Percentiles rank a stretch among this genome's conserved stretches.
Evolutionary conservation across 2,113 vertebrate species (phyloP).

Genomic region (Turnix velox): DNA sequence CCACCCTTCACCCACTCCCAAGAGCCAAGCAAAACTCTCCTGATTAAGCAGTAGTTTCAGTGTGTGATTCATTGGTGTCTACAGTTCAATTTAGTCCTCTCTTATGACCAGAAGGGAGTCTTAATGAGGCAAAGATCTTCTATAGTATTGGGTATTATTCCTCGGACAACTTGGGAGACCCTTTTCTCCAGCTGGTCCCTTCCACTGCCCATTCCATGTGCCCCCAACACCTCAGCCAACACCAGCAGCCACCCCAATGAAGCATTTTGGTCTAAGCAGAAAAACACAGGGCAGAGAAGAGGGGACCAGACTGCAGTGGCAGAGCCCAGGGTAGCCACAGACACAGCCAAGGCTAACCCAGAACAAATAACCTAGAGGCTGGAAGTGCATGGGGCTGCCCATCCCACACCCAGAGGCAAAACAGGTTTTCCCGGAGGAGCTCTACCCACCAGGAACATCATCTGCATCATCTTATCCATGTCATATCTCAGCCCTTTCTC

Average conservation of each 20-base stretch:
- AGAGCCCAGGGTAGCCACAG: background rate
- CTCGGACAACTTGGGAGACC: background rate
- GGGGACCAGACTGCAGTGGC: background rate
- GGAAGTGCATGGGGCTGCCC: background rate
- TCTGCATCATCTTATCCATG: background rate
- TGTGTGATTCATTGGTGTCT: fast-evolving
- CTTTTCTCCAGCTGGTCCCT: background rate
- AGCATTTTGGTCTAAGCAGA: background rate
- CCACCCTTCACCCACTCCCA: background rate
- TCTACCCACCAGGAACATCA: background rate
- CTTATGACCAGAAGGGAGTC: background rate
- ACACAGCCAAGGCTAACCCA: background rate
- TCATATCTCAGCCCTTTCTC: background rate
- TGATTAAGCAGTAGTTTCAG: background rate
- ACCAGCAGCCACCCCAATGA: background rate
- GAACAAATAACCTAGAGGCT: background rate
- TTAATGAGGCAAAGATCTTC: background rate
- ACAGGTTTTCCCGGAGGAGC: background rate
- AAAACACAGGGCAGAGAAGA: background rate
- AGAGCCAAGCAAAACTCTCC: background rate
- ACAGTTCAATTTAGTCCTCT: background rate
- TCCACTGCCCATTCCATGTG: fast-evolving
- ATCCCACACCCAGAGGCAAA: fast-evolving
- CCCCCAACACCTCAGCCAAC: fast-evolving
- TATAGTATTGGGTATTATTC: background rate